Conservation (phyloP, 2,797 vertebrate species). For the Acipenser ruthenus region DNA sequence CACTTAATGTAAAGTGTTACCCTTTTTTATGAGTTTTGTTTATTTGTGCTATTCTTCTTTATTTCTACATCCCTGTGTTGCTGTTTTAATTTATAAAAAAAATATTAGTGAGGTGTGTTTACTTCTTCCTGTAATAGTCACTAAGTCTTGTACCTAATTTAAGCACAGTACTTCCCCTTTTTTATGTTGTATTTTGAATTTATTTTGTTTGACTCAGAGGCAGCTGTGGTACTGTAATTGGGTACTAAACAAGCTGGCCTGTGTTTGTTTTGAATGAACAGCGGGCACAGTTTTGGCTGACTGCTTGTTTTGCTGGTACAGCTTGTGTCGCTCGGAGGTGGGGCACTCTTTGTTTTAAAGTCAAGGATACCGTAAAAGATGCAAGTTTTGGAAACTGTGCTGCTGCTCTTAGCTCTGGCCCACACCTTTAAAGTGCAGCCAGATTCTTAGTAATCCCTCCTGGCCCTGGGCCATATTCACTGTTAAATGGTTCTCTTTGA, state of each 20-base stretch:
- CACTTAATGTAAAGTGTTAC: too few species aligned
- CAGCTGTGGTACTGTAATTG: background rate
- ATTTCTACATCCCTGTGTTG: too few species aligned
- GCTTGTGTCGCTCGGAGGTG: constrained; percentile 14
- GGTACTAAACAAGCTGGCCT: constrained; percentile 17
- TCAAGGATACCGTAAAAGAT: background rate
- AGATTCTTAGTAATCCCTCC: constrained; percentile 48
- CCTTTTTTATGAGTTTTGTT: too few species aligned
- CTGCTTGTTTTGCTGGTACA: constrained; percentile 36
- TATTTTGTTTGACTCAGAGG: background rate
- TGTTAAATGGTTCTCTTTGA: background rate
- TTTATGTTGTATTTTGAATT: background rate
- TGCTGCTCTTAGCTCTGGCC: constrained; percentile 29
- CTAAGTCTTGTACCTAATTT: background rate
- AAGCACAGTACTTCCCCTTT: constrained; percentile 26
- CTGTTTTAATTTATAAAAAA: too few species aligned
- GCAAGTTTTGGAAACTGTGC: constrained; percentile 13
- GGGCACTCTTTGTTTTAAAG: constrained; percentile 10
- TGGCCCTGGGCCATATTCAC: constrained; percentile 37
- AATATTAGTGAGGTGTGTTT: too few species aligned
- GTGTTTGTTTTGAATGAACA: constrained; percentile 10
- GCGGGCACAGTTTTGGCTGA: background rate
- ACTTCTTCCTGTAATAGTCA: too few species aligned
- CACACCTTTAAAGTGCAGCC: constrained; percentile 32
- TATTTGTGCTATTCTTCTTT: too few species aligned